Evolutionary conservation across 2,113 vertebrate species (phyloP), one percentile per base, ranked within the genome.

Genomic region (Pyxicephalus adspersus): DNA sequence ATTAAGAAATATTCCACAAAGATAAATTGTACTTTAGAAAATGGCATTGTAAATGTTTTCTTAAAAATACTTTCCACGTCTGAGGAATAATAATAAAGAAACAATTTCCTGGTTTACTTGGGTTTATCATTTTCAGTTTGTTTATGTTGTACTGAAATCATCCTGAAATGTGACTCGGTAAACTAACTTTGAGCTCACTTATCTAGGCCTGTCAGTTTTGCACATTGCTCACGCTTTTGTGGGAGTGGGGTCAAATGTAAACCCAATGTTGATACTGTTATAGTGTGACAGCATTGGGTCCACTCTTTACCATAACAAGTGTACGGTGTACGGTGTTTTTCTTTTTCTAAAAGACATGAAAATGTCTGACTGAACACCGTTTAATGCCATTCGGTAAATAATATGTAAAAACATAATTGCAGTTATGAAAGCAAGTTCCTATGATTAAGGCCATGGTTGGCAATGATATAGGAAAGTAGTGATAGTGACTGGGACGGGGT

Each of bases 61-160:
- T 8, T 70, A 70, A 50, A 70, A 70, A 73, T 57, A n/a, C 28
- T 73, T 73, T 73, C 52, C 52, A 57, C 11, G 8, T 19, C 31
- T n/a, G n/a, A n/a, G 17, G 54, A 57, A 26, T n/a, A 73, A 73
- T 28, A n/a, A 20, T 57, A 19, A 22, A 20, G 25, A 34, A 57
- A 16, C 26, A 20, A 31, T 58, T 73, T 58, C 26, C 70, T 29
- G 52, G 3, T 22, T n/a, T 58, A 73, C 18, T 55, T 1, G 11
- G 26, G 28, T 73, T 73, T 28, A 73, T 73, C 70, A 26, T 73
- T 73, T 26, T n/a, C 4, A 16, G 6, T 20, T 20, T 31, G 19
- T 73, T 57, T 73, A 13, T 9, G 0, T 73, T 73, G 70, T 52
- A 57, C 25, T 28, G 19, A 28, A 55, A 57, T 22, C 52, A 58